Conservation (phyloP, 2,888 invertebrate species). For the Amphipoea oculea region DNA sequence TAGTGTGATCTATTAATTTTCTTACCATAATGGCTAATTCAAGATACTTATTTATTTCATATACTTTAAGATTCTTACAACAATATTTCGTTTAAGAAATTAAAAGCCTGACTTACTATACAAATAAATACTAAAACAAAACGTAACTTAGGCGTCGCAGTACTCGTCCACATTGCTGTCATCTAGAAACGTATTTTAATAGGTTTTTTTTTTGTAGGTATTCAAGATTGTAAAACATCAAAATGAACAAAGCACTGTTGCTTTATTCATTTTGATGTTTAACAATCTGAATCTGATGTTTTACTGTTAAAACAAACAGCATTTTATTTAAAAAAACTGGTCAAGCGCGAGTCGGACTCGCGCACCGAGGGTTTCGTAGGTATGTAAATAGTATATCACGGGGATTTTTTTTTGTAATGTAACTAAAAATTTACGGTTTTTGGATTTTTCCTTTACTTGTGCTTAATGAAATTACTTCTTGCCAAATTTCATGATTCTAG, state of each 20-base stretch:
- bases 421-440: too few species aligned
- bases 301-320: slow-evolving; percentile 8
- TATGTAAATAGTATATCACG: too few species aligned
- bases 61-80: not conserved
- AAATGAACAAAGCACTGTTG: slow-evolving; percentile 5
- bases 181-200: not conserved
- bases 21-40: not conserved
- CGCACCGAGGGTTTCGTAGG: too few species aligned
- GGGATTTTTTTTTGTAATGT: too few species aligned
- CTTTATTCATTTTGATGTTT: too few species aligned
- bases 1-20: not conserved
- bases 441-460: too few species aligned
- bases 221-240: not conserved
- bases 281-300: too few species aligned
- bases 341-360: too few species aligned
- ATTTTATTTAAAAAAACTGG: not conserved
- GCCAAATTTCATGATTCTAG: too few species aligned
- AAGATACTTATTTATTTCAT: not conserved
- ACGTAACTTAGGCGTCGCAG: not conserved
- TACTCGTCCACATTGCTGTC: not conserved
- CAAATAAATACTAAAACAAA: not conserved
- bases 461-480: too few species aligned
- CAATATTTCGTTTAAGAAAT: not conserved
- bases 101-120: not conserved
- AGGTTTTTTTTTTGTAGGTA: not conserved